These are phyloP conservation scores for Lasioglossum morio DNA, from an alignment of 2,888 invertebrate species.

Conservation along the genomic window DNA sequence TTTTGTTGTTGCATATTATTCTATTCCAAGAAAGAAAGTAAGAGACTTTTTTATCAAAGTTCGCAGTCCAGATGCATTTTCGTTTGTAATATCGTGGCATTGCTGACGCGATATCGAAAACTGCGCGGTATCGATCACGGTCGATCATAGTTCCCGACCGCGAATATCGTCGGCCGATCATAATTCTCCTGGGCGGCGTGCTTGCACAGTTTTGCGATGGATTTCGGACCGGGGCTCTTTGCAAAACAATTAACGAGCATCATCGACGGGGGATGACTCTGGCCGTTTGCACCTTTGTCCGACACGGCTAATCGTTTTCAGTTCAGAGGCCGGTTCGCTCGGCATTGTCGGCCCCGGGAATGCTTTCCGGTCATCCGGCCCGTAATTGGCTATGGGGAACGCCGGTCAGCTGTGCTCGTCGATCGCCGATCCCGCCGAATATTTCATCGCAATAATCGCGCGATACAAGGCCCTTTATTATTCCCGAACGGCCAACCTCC, in stretches of 20 bases:
- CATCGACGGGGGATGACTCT: conserved; percentile 38
- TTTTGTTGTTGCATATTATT: no score
- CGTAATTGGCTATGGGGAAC: conserved; percentile 52
- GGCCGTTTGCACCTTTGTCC: conserved; percentile 64
- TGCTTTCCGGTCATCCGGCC: conserved; percentile 50
- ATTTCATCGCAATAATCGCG: conserved; percentile 59
- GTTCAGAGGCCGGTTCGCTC: conserved; percentile 38
- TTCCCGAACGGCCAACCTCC: background rate
- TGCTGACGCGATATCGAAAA: background rate
- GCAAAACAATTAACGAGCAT: conserved; percentile 13
- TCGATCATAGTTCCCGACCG: background rate
- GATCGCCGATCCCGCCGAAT: conserved; percentile 59
- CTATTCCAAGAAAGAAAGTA: no score
- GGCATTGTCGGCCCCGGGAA: conserved; percentile 27
- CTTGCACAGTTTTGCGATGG: conserved; percentile 32
- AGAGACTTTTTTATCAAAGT: background rate
- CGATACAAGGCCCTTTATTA: conserved; percentile 20
- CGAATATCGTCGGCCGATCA: background rate
- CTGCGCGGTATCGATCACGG: background rate
- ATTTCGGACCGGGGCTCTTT: conserved; percentile 1
- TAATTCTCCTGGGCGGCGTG: background rate
- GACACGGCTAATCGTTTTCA: conserved; percentile 61
- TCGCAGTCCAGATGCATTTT: background rate
- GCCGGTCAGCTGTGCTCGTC: conserved; percentile 54
- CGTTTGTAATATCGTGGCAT: background rate